phyloP scores from a whole-genome alignment of 2,113 vertebrate genomes.

The Dicrurus megarhynchus region DNA sequence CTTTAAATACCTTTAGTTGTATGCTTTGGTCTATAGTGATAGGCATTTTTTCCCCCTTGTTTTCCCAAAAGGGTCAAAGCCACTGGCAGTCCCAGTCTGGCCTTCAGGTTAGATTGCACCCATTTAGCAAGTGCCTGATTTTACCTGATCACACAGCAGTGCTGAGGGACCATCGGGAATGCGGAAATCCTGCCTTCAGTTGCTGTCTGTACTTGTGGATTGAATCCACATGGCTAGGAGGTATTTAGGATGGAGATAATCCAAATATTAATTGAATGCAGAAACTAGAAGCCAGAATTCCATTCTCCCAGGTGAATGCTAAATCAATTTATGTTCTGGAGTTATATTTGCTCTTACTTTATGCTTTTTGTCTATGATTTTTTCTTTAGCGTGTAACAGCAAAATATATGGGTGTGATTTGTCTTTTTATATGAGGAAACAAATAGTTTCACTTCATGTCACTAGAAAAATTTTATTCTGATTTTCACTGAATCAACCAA shows the following conservation, averaged over 20 bases:
- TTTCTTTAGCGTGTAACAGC: neutral
- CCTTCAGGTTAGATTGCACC: neutral
- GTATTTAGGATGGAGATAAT: neutral
- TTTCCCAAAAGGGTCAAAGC: neutral
- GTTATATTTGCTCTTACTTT: neutral
- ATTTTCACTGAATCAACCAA: neutral
- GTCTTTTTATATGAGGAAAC: neutral
- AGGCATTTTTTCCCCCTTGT: neutral
- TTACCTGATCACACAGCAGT: neutral
- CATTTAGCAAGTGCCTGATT: neutral
- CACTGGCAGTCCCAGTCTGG: neutral
- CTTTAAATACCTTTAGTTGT: neutral
- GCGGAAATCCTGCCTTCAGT: neutral
- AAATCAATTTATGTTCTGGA: neutral
- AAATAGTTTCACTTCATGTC: neutral
- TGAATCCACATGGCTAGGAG: neutral
- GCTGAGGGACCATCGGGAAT: neutral
- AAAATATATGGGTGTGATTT: neutral
- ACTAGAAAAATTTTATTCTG: neutral
- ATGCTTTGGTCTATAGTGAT: neutral
- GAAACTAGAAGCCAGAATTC: neutral
- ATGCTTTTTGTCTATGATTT: neutral
- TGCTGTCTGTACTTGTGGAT: neutral
- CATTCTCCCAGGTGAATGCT: neutral
- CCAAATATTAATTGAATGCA: slow-evolving; percentile 12